Base-by-base conservation (phyloP, 2,888 invertebrate genomes). In the Coelinius sp. region DNA sequence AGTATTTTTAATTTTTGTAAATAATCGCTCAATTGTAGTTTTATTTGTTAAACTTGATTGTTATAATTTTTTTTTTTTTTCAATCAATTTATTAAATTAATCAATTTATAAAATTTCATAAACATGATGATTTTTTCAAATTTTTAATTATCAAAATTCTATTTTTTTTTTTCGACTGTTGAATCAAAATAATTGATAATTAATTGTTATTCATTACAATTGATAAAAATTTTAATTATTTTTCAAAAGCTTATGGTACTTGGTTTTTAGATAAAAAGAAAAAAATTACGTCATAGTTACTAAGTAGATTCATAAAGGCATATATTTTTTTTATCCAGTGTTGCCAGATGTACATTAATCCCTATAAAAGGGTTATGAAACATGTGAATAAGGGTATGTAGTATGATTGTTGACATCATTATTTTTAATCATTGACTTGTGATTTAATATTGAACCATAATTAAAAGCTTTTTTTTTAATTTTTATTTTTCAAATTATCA, bases 1-100 rank as follows among this genome's bases (percentile, higher is more conserved):
- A n/a, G n/a, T n/a, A 8, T 2, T 8, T 7, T 25, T n/a, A 44
- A 25, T 14, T 53, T 63, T 17, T 46, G 22, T 35, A 25, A 31
- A 35, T 59, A 56, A 56, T 20, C 27, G 70, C 76, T 74, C 74
- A 74, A 76, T 75, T 75, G 64, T 17, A 46, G 68, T 68, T 56
- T 49, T 49, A 49, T 20, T 8, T 1, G 7, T 49, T 20, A 20
- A 49, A 0, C 17, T 49, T 49, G 8, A 49, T 8, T 17, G 46
- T 49, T 49, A 41, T 41, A n/a, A 14, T 44, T 44, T 44, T 17
- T 35, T 35, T 3, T 8, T 35, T 35, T 35, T 35, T 7, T 35
- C 35, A 2, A 7, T 1, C 10, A 35, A 6, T 6, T 35, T n/a
- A n/a, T n/a, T n/a, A n/a, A n/a, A n/a, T n/a, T n/a, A n/a, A n/a